Evolutionary conservation across 2,113 vertebrate genomes (phyloP), one percentile per base, ranked within the genome.

Genomic region (Nasalis larvatus): DNA sequence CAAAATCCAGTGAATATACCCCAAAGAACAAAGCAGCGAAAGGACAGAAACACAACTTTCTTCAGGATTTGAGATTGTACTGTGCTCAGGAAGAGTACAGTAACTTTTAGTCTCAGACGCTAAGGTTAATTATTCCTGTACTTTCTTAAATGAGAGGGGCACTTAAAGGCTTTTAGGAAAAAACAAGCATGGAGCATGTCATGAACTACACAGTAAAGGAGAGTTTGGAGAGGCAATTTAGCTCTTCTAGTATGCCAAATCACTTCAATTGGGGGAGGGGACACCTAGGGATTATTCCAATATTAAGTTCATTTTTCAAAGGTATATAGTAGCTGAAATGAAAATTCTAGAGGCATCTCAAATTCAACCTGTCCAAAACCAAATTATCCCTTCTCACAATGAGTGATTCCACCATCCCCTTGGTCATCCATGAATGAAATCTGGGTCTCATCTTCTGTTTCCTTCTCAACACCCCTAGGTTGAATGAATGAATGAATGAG

Each of bases 11-110:
- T 52, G 30, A 66, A 7, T 77, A 69, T 35, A 87, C 66, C n/a
- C 37, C 60, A 73, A 91, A 91, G 88, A 56, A 94, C 54, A 94
- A 94, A 92, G 58, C 4, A 86, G 35, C 47, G 30, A 92, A 96
- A 49, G 30, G 30, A 89, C 9, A 86, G 76, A 97, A 95, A 87
- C 23, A 56, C 17, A 91, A 45, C 42, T 81, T 94, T 86, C 54
- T 78, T 47, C 7, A 86, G 85, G 45, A 91, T 32, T 77, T 91
- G 77, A 94, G 63, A 86, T 4, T 81, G 40, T 37, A 91, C 40
- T 81, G 42, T 52, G 56, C 71, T 96, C 60, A 52, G 35, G 60
- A 66, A 76, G 58, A 82, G 35, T 56, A 94, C 13, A 58, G 18
- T 77, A 71, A 56, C 30, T 85, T 95, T 94, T 95, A 80, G 74